Evolutionary conservation across 2,797 vertebrate species (phyloP).

Genomic region (Pygocentrus nattereri): DNA sequence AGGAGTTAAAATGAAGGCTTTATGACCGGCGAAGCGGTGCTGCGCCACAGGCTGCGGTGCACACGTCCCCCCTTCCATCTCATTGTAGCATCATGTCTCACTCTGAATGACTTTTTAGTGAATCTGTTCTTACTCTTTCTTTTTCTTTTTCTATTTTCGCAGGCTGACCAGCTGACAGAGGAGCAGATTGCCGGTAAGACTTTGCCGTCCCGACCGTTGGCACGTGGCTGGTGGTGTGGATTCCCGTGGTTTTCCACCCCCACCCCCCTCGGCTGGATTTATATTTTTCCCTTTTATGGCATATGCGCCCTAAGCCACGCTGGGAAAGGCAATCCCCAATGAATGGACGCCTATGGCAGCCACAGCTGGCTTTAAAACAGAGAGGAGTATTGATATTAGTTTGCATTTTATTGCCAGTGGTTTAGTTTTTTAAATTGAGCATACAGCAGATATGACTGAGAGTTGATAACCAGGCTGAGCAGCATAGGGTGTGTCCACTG

Average conservation of each 20-base stretch:
- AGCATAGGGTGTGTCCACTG: conserved; percentile 55
- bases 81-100: background rate
- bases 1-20: background rate
- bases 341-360: conserved; percentile 66
- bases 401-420: conserved; percentile 65
- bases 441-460: conserved; percentile 27
- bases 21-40: background rate
- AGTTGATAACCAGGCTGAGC: conserved; percentile 31
- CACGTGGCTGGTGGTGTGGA: conserved; percentile 69
- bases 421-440: conserved; percentile 33
- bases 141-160: conserved; percentile 56
- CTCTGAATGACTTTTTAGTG: background rate
- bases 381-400: conserved; percentile 54
- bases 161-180: conserved; percentile 99
- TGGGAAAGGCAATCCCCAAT: conserved; percentile 70
- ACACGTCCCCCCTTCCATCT: background rate
- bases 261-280: conserved; percentile 72
- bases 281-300: conserved; percentile 83
- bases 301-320: conserved; percentile 62
- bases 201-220: conserved; percentile 58
- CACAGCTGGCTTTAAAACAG: conserved; percentile 4
- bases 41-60: conserved; percentile 50
- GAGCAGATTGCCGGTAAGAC: conserved; percentile 99
- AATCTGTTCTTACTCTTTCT: background rate
- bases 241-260: conserved; percentile 47